Conservation (phyloP, 2,888 invertebrate species). For the Ernsta delagoae region DNA sequence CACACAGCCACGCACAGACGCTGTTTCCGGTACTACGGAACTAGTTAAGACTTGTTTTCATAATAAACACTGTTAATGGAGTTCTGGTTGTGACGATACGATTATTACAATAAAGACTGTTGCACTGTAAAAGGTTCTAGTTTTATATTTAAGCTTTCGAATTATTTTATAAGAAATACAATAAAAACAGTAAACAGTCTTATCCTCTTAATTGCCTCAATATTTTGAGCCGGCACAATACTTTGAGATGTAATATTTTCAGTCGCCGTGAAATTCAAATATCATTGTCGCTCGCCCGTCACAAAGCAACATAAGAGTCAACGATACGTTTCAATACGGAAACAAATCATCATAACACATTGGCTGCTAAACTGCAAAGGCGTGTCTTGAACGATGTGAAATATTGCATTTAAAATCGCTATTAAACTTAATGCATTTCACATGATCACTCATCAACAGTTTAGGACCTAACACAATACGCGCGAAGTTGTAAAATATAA, state of each 20-base stretch:
- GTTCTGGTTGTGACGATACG: too few relatives aligned
- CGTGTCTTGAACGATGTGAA: slow-evolving; percentile 75
- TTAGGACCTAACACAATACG: slow-evolving; percentile 83
- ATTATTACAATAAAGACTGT: too few relatives aligned
- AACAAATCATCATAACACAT: slow-evolving; percentile 84
- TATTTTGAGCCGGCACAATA: background rate
- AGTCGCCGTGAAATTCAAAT: slow-evolving; percentile 50
- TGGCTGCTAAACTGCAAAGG: slow-evolving; percentile 71
- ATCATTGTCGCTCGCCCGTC: slow-evolving; percentile 55
- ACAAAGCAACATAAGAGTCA: slow-evolving; percentile 57
- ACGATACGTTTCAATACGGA: slow-evolving; percentile 67
- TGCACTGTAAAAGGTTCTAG: too few relatives aligned
- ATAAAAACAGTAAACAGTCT: too few relatives aligned
- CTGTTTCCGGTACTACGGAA: slow-evolving; percentile 44
- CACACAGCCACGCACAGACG: slow-evolving; percentile 30
- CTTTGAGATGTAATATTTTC: slow-evolving; percentile 12
- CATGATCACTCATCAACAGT: slow-evolving; percentile 82
- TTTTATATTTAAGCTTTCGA: too few relatives aligned
- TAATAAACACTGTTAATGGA: background rate
- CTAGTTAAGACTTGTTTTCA: slow-evolving; percentile 48
- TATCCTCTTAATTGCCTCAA: too few relatives aligned
- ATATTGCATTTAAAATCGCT: slow-evolving; percentile 81
- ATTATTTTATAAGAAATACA: too few relatives aligned
- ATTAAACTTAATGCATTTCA: slow-evolving; percentile 79
- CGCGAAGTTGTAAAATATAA: slow-evolving; percentile 73